These are phyloP conservation scores for Neoaliturus tenellus DNA, from an alignment of 2,888 invertebrate genomes.

Conservation along the genomic window DNA sequence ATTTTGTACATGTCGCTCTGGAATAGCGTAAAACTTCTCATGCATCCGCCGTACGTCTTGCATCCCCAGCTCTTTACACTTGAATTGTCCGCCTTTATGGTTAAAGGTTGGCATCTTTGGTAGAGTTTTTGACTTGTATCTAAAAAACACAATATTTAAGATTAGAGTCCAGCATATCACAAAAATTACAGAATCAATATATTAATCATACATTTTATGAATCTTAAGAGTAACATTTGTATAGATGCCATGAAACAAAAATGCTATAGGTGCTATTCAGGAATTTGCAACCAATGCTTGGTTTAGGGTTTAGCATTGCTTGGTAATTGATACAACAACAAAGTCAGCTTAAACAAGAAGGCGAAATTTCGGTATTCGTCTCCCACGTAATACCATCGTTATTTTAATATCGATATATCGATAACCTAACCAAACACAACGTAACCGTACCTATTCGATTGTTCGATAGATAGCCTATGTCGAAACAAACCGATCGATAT, in stretches of 20 bases:
- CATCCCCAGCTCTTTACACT: conserved; percentile 50
- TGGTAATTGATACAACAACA: conserved; percentile 28
- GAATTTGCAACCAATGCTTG: conserved; percentile 37
- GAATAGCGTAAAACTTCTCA: conserved; percentile 37
- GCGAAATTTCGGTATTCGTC: no score
- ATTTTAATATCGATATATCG: no score
- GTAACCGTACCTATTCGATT: no score
- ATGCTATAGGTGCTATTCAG: conserved; percentile 45
- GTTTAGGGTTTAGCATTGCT: no score
- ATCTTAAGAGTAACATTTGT: conserved; percentile 31
- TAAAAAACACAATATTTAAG: conserved; percentile 18
- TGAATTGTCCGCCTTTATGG: conserved; percentile 45
- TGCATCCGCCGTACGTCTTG: conserved; percentile 44
- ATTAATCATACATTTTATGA: background rate
- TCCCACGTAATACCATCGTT: no score
- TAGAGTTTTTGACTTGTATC: conserved; percentile 18
- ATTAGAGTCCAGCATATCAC: no score
- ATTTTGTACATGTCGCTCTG: conserved; percentile 52
- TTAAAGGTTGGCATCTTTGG: conserved; percentile 43
- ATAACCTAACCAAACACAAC: no score
- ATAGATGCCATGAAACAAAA: conserved; percentile 24
- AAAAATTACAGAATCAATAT: background rate
- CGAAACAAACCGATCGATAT: no score
- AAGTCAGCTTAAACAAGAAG: conserved; percentile 48
- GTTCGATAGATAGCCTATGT: no score